Percentiles rank a stretch among this genome's conserved stretches.
Evolutionary conservation across 2,113 vertebrate genomes (phyloP).

Genomic region (Atherinomorus stipes): DNA sequence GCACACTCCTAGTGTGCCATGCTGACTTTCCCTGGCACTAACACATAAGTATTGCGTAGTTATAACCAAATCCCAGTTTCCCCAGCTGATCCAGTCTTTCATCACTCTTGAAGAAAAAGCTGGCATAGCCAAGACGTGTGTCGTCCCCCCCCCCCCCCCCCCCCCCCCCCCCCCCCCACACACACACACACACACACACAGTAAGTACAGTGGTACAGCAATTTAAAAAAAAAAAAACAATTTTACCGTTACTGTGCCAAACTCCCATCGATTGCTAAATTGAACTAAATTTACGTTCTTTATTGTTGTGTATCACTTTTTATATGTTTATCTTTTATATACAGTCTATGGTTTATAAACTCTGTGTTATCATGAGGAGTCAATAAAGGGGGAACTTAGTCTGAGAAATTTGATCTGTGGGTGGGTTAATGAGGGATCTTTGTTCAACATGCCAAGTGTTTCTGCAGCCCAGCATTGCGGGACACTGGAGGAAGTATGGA

Average conservation of each 20-base stretch:
- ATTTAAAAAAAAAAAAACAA: too few species aligned
- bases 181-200: too few species aligned
- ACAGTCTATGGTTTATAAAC: too few species aligned
- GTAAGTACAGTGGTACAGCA: neutral
- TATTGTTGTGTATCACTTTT: neutral
- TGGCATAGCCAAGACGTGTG: too few species aligned
- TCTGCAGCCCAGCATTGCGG: conserved; percentile 25
- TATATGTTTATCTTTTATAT: neutral
- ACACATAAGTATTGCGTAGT: neutral
- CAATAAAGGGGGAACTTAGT: conserved; percentile 55
- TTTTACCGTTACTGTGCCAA: too few species aligned
- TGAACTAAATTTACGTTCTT: neutral
- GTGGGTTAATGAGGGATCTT: conserved; percentile 61
- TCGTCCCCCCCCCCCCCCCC: too few species aligned
- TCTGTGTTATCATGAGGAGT: conserved; percentile 37
- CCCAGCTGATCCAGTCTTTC: neutral
- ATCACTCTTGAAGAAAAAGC: neutral
- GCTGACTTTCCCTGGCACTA: neutral
- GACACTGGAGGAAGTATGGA: conserved; percentile 26
- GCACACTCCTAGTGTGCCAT: too few species aligned
- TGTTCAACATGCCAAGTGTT: conserved; percentile 37
- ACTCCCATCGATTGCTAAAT: too few species aligned
- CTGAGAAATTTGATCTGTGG: conserved; percentile 53
- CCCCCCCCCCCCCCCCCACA: too few species aligned
- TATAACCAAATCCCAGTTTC: neutral